Evolutionary conservation across 2,113 vertebrate genomes (phyloP).

Genomic region (Collichthys lucidus): DNA sequence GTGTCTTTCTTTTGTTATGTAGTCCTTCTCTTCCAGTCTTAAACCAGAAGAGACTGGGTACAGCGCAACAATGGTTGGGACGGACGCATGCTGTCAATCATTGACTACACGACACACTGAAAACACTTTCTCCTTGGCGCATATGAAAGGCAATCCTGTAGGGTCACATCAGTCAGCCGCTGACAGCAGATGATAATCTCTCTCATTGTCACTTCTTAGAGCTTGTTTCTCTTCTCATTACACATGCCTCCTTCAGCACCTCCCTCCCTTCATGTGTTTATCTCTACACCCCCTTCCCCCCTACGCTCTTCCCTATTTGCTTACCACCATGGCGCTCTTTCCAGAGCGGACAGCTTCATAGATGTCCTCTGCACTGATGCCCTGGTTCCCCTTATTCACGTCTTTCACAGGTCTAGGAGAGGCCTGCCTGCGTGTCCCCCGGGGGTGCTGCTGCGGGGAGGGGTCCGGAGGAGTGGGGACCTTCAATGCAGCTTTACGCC

Average conservation of each 20-base stretch:
- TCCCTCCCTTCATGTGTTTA: constrained; percentile 43
- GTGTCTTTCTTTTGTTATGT: constrained; percentile 33
- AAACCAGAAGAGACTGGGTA: constrained; percentile 27
- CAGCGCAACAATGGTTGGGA: constrained; percentile 62
- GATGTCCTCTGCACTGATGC: constrained; percentile 75
- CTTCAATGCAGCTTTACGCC: constrained; percentile 50
- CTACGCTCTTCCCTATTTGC: constrained; percentile 39
- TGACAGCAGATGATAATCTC: constrained; percentile 74
- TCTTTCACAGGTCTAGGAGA: constrained; percentile 26
- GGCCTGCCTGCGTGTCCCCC: constrained; percentile 29
- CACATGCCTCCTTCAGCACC: constrained; percentile 47
- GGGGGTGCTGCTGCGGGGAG: constrained; percentile 28
- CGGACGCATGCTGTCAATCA: constrained; percentile 69
- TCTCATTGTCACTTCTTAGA: constrained; percentile 51
- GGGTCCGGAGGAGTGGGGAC: constrained; percentile 18
- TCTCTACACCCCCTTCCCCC: constrained; percentile 16
- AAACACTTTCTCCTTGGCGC: constrained; percentile 39
- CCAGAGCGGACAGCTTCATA: constrained; percentile 86
- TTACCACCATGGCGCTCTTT: constrained; percentile 87
- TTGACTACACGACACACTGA: constrained; percentile 49
- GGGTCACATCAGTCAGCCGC: constrained; percentile 73
- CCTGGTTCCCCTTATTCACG: not conserved
- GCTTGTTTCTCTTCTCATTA: constrained; percentile 64
- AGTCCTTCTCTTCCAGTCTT: constrained; percentile 37
- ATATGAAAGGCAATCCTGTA: constrained; percentile 66